phyloP scores from a whole-genome alignment of 23 tunicate species.

The Halocynthia aurantium region DNA sequence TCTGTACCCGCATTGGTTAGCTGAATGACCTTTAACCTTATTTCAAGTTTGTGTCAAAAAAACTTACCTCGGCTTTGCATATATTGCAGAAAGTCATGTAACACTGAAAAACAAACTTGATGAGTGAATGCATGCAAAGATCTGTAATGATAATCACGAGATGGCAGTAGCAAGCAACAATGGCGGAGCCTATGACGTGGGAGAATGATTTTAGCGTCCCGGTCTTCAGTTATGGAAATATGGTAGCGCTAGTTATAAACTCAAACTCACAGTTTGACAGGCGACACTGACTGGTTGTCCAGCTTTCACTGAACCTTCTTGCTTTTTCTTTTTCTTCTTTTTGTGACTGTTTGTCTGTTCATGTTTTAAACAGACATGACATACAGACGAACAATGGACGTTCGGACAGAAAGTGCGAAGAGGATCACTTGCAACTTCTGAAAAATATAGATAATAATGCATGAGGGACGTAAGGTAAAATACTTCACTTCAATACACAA shows the following conservation, averaged over 20 bases:
- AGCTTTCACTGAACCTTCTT: background rate
- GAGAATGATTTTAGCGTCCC: background rate
- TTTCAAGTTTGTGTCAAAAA: background rate
- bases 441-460: background rate
- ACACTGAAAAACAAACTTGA: slow-evolving; percentile 43
- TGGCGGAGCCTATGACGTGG: background rate
- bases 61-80: slow-evolving; percentile 79
- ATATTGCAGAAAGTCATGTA: slow-evolving; percentile 53
- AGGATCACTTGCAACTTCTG: slow-evolving; percentile 83
- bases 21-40: background rate
- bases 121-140: background rate
- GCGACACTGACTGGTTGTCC: slow-evolving; percentile 30
- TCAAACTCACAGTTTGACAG: slow-evolving; percentile 51
- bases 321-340: slow-evolving; percentile 3
- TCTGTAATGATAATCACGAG: background rate
- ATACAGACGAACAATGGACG: slow-evolving; percentile 55
- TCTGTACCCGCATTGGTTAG: background rate
- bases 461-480: too few species aligned
- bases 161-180: background rate
- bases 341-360: slow-evolving; percentile 8
- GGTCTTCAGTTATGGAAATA: background rate
- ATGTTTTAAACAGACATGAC: slow-evolving; percentile 34
- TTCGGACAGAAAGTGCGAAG: slow-evolving; percentile 73
- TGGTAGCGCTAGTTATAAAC: too few species aligned
- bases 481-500: too few species aligned